These are phyloP conservation scores for Tipula vernalis DNA, from an alignment of 2,888 invertebrate species.

Conservation along the genomic window DNA sequence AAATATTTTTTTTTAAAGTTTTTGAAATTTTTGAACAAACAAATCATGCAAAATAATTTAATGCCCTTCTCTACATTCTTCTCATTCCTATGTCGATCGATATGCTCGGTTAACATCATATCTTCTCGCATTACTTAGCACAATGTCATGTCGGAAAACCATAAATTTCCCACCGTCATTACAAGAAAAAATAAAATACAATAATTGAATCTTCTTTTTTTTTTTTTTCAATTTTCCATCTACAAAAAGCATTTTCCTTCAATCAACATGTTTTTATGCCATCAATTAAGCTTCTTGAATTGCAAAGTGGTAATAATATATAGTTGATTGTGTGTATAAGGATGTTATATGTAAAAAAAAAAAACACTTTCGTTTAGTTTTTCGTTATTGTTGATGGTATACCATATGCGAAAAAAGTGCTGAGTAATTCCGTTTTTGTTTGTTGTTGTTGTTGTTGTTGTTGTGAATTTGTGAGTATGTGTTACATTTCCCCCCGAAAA, in stretches of 20 bases:
- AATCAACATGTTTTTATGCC: constrained; percentile 4
- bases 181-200: background rate
- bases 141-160: background rate
- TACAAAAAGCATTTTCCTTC: background rate
- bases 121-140: background rate
- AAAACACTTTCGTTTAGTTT: background rate
- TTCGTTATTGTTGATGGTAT: background rate
- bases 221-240: background rate
- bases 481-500: background rate
- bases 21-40: too few relatives aligned
- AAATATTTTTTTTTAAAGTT: too few relatives aligned
- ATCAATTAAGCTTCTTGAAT: constrained; percentile 4
- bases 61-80: background rate
- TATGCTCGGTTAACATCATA: background rate
- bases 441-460: background rate
- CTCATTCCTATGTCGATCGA: background rate
- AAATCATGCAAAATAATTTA: background rate
- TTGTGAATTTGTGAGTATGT: background rate
- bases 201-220: background rate
- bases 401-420: background rate
- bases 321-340: background rate
- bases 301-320: constrained; percentile 4
- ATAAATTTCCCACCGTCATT: background rate
- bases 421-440: background rate
- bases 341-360: background rate